phyloP scores from a whole-genome alignment of 2,113 vertebrate species.

The Sminthopsis crassicaudata region DNA sequence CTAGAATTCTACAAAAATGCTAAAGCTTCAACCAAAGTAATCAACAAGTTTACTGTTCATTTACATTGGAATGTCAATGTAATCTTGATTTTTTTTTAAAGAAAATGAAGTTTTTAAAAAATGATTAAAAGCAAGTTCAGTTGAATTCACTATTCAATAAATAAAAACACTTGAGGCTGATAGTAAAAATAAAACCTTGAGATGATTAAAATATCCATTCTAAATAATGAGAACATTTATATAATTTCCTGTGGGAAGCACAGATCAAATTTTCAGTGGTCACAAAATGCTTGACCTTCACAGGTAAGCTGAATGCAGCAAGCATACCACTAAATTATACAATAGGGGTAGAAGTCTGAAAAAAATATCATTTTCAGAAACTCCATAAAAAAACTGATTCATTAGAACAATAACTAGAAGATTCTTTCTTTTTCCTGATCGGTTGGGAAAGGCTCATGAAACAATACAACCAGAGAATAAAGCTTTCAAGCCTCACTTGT shows the following conservation, averaged over 20 bases:
- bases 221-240: conserved; percentile 67
- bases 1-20: conserved; percentile 19
- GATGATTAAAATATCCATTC: conserved; percentile 69
- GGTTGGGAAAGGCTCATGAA: conserved; percentile 60
- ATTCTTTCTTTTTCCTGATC: conserved; percentile 63
- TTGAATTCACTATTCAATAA: conserved; percentile 64
- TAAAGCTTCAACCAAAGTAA: conserved; percentile 8
- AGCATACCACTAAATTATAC: conserved; percentile 64
- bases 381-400: conserved; percentile 70
- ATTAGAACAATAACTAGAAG: conserved; percentile 75
- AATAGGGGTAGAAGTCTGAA: conserved; percentile 68
- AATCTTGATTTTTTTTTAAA: conserved; percentile 65
- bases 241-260: conserved; percentile 71
- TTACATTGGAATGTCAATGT: conserved; percentile 54
- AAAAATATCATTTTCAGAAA: conserved; percentile 77
- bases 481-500: conserved; percentile 69
- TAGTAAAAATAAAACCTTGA: conserved; percentile 69
- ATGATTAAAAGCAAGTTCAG: conserved; percentile 66
- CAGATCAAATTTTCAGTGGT: conserved; percentile 69
- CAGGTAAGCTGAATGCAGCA: conserved; percentile 65
- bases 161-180: conserved; percentile 71
- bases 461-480: conserved; percentile 65
- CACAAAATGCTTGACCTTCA: conserved; percentile 74
- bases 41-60: conserved; percentile 69
- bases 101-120: conserved; percentile 54